phyloP scores from a whole-genome alignment of 2,888 invertebrate genomes.

The Elysia crispata region DNA sequence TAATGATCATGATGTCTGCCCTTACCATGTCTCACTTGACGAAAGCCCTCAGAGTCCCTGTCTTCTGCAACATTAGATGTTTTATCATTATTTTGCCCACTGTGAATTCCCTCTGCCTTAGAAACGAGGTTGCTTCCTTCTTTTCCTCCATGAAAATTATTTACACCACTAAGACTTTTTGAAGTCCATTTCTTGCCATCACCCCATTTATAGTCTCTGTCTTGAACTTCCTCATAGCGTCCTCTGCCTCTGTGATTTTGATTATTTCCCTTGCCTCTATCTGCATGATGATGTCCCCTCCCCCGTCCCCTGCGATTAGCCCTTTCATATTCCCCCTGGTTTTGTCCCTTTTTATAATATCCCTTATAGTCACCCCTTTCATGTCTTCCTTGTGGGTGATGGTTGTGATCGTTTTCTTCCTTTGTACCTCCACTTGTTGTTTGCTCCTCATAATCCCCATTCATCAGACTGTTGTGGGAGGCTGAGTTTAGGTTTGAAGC shows the following conservation, averaged over 20 bases:
- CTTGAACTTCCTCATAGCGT: not conserved
- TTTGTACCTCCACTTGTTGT: not conserved
- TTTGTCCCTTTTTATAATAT: constrained; percentile 4
- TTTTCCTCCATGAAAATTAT: constrained; percentile 13
- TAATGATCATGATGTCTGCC: not conserved
- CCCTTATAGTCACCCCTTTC: constrained; percentile 7
- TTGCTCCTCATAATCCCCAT: not conserved
- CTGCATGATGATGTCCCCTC: not conserved
- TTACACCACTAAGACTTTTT: constrained; percentile 27
- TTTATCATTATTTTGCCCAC: not conserved
- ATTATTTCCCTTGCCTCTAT: not conserved
- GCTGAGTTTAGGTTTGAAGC: not conserved
- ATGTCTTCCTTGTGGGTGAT: not conserved
- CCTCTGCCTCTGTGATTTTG: not conserved
- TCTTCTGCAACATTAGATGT: not conserved
- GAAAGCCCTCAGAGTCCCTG: not conserved
- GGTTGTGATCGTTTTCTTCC: not conserved
- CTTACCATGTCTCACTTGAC: not conserved
- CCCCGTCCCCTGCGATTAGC: constrained; percentile 6
- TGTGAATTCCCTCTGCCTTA: too few relatives aligned
- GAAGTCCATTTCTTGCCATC: constrained; percentile 32
- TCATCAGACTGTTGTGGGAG: not conserved
- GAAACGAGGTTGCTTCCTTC: not conserved
- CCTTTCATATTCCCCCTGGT: constrained; percentile 1
- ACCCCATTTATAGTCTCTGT: constrained; percentile 3